Base-by-base conservation (phyloP, 2,888 invertebrate species). In the Platycheirus rosarum region DNA sequence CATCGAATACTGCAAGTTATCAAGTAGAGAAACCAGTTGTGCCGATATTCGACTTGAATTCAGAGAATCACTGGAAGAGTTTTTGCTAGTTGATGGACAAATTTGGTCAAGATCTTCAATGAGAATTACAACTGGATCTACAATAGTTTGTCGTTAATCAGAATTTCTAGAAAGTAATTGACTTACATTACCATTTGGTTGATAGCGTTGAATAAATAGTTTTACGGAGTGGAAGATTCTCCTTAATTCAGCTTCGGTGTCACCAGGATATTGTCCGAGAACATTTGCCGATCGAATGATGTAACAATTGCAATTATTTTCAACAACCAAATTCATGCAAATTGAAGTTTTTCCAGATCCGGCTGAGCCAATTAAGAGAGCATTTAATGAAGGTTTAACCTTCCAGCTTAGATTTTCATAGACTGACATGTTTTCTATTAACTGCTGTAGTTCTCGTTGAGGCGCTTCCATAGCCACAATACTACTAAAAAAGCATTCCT, bases 291-390 rank as follows among this genome's bases (percentile, higher is more conserved):
- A 90, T 57, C 89, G 89, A 2, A 93, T 86, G 11, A 87, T 86
- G 49, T 92, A 88, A 11, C 92, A 87, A 71, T 91, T 91, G 71
- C 91, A 91, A n/a, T 86, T 85, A 85, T 90, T 88, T 35, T 91
- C 87, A 2, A 87, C 87, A 5, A 93, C 90, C 32, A 92, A 90
- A 26, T 91, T 91, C 57, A 89, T 87, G 2, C 93, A 91, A 32
- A 93, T 86, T 6, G 91, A 89, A 8, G 92, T 92, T 88, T 93
- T 93, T 14, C 93, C 93, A 86, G 92, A 91, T 5, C 93, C 93
- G 1, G 92, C 89, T 11, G 93, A 91, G 2, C 93, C 94, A 77
- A 87, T 86, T 0, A 90, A 6, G 1, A 90, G 60, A 0, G 86
- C 86, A 84, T 89, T 90, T 5, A 86, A 60, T 1, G 87, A 63